Evolutionary conservation across 2,888 invertebrate genomes (phyloP).

Genomic region (Strigamia maritima): DNA sequence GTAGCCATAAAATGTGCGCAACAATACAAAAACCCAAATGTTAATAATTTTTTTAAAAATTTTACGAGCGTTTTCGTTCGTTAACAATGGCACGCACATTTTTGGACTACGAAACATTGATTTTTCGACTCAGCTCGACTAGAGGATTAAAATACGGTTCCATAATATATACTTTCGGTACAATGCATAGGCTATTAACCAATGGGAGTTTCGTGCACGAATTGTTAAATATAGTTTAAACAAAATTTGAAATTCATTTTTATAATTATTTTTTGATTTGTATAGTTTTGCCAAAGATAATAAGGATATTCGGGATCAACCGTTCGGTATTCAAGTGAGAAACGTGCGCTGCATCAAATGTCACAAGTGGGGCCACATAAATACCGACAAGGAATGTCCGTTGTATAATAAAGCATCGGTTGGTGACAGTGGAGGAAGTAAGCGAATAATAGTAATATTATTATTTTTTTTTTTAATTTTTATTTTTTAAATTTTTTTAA

Average conservation of each 20-base stretch:
- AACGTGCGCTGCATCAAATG: constrained; percentile 99
- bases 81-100: too few relatives aligned
- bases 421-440: constrained; percentile 26
- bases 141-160: too few relatives aligned
- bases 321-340: constrained; percentile 94
- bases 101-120: too few relatives aligned
- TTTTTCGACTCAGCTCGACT: too few relatives aligned
- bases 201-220: too few relatives aligned
- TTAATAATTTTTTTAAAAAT: too few relatives aligned
- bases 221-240: too few relatives aligned
- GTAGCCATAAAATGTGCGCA: too few relatives aligned
- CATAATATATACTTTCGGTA: too few relatives aligned
- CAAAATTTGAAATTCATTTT: background rate
- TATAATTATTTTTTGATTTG: background rate
- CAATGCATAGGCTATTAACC: too few relatives aligned
- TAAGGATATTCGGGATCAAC: constrained; percentile 95
- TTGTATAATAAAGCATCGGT: constrained; percentile 59
- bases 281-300: constrained; percentile 90
- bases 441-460: background rate
- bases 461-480: background rate
- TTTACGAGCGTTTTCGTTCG: too few relatives aligned
- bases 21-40: too few relatives aligned
- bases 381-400: constrained; percentile 80
- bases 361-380: constrained; percentile 98
- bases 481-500: background rate